These are phyloP conservation scores for Hormiphora californensis DNA, from an alignment of 37 sponge, comb jelly and placozoan species.

Conservation along the genomic window DNA sequence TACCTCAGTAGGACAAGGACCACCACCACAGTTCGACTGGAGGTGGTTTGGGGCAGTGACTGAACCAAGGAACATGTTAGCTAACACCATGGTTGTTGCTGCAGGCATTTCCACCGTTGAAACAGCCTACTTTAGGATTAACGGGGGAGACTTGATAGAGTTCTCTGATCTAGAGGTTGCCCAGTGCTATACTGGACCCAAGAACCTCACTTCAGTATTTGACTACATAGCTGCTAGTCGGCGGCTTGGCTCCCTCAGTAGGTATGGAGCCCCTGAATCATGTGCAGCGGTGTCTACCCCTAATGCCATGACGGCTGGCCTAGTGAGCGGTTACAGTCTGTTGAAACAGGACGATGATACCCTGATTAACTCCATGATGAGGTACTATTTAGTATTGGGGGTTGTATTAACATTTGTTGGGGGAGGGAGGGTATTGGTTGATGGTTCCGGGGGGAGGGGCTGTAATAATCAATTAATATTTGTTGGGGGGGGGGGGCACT, in stretches of 20 bases:
- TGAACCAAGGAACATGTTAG: not conserved
- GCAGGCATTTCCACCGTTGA: not conserved
- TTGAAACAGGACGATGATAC: not conserved
- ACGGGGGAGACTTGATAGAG: not conserved
- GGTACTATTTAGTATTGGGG: no score
- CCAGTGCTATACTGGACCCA: not conserved
- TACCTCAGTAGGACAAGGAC: not conserved
- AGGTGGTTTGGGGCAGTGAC: slow-evolving; percentile 17
- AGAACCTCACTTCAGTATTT: not conserved
- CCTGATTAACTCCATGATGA: slow-evolving; percentile 1
- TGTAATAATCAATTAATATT: no score
- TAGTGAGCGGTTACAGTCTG: not conserved
- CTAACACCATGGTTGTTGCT: not conserved
- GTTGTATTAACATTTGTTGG: no score
- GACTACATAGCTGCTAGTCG: not conserved
- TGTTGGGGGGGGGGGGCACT: no score
- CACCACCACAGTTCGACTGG: not conserved
- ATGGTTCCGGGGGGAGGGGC: no score
- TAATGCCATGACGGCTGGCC: not conserved
- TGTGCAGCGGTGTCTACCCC: not conserved
- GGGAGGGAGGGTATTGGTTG: no score
- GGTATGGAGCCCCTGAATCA: not conserved
- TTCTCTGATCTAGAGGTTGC: not conserved
- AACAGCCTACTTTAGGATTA: not conserved
- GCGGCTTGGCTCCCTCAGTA: not conserved